phyloP scores from a whole-genome alignment of 1,140 invertebrate species.

The Musca domestica region DNA sequence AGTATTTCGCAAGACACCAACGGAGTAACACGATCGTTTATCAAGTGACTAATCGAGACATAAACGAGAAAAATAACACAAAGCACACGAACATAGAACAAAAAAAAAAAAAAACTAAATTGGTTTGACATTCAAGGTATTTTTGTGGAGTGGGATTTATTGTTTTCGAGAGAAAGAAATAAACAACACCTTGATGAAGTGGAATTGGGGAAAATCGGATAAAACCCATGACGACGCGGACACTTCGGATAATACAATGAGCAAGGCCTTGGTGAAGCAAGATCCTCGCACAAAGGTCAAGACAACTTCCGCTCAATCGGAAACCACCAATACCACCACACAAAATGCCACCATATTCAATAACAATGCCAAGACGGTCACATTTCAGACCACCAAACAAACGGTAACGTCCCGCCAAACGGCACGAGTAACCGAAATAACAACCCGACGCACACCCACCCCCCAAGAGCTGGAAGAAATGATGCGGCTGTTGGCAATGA shows the following conservation, averaged over 20 bases:
- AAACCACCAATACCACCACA: constrained; percentile 45
- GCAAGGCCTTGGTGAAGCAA: constrained; percentile 33
- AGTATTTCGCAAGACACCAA: constrained; percentile 17
- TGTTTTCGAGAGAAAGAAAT: not conserved
- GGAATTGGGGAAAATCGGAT: not conserved
- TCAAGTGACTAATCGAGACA: not conserved
- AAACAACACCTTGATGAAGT: not conserved
- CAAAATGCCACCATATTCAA: constrained; percentile 46
- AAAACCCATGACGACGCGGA: not conserved
- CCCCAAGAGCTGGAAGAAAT: constrained; percentile 38
- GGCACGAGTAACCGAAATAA: constrained; percentile 41
- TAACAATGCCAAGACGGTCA: constrained; percentile 42
- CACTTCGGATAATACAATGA: not conserved
- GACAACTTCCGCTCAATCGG: constrained; percentile 41
- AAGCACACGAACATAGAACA: not conserved
- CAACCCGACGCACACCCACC: constrained; percentile 40
- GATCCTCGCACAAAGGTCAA: constrained; percentile 45
- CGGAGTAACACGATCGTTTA: constrained; percentile 11
- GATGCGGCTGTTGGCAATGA: constrained; percentile 33
- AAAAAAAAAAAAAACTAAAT: not conserved
- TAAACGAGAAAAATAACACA: not conserved
- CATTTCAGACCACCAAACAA: constrained; percentile 38
- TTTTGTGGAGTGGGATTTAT: not conserved
- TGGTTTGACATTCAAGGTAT: not conserved
- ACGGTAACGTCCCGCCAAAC: constrained; percentile 47